These are phyloP conservation scores for Stenotaenia linearis DNA, from an alignment of 2,888 invertebrate species.

Conservation along the genomic window DNA sequence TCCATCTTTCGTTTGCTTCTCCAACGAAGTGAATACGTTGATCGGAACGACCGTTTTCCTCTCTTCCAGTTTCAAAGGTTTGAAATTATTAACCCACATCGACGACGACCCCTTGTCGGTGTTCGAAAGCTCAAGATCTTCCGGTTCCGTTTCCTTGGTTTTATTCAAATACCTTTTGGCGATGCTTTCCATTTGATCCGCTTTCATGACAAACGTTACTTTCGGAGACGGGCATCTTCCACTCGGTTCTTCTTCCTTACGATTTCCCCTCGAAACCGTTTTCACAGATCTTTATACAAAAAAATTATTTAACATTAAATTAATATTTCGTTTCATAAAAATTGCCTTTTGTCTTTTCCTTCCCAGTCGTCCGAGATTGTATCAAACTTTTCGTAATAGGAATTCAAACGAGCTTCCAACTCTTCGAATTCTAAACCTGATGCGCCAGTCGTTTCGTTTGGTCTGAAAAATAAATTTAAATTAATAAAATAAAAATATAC, in stretches of 20 bases:
- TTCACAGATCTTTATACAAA: not conserved
- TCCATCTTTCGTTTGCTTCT: not conserved
- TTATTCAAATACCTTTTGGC: not conserved
- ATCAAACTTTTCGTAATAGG: conserved; percentile 55
- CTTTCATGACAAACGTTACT: conserved; percentile 14
- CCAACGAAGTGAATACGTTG: not conserved
- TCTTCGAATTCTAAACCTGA: conserved; percentile 60
- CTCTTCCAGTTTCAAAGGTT: not conserved
- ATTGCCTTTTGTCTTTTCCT: not conserved
- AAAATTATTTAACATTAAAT: not conserved
- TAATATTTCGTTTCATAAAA: not conserved
- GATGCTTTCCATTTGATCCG: not conserved
- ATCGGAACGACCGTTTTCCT: not conserved
- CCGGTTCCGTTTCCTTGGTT: not conserved
- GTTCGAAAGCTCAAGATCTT: too few relatives aligned
- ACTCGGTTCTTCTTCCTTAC: not conserved
- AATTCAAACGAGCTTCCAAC: conserved; percentile 67
- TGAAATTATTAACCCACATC: not conserved
- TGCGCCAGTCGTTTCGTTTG: not conserved
- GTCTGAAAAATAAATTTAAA: not conserved
- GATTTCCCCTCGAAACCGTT: not conserved
- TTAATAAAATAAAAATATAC: not conserved
- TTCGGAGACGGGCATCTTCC: not conserved
- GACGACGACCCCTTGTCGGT: not conserved
- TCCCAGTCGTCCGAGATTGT: not conserved